Evolutionary conservation across 2,797 vertebrate species (phyloP).

Genomic region (Chloroceryle amazona): DNA sequence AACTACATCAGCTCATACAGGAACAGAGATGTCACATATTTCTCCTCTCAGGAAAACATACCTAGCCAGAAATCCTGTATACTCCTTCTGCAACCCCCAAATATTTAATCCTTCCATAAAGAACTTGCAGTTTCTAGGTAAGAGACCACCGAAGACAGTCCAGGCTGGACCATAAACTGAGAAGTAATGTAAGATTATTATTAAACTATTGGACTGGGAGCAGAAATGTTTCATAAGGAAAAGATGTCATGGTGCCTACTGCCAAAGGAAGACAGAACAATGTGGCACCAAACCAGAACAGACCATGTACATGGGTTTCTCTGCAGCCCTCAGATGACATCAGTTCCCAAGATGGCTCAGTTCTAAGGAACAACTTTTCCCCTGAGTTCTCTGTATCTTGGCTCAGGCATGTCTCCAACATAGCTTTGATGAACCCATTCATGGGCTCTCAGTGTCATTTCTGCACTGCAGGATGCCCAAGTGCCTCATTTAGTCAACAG

Average conservation of each 20-base stretch:
- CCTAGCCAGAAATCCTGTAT: not conserved
- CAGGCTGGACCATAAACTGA: not conserved
- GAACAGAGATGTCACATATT: not conserved
- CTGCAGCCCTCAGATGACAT: not conserved
- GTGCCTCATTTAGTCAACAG: not conserved
- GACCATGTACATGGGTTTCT: not conserved
- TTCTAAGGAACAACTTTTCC: not conserved
- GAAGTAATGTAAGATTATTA: not conserved
- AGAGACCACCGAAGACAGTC: not conserved
- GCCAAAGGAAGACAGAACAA: not conserved
- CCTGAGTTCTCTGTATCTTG: not conserved
- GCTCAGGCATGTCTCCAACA: accelerated
- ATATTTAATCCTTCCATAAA: not conserved
- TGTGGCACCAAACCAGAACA: not conserved
- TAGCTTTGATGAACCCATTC: accelerated
- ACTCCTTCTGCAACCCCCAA: not conserved
- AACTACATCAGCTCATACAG: not conserved
- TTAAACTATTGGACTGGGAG: not conserved
- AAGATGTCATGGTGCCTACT: not conserved
- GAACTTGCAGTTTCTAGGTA: not conserved
- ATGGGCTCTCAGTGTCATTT: not conserved
- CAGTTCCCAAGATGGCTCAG: not conserved
- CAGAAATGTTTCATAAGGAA: not conserved
- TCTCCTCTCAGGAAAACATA: not conserved
- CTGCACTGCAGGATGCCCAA: not conserved